phyloP scores from a whole-genome alignment of 1,140 invertebrate species.

The Latrodectus geometricus region DNA sequence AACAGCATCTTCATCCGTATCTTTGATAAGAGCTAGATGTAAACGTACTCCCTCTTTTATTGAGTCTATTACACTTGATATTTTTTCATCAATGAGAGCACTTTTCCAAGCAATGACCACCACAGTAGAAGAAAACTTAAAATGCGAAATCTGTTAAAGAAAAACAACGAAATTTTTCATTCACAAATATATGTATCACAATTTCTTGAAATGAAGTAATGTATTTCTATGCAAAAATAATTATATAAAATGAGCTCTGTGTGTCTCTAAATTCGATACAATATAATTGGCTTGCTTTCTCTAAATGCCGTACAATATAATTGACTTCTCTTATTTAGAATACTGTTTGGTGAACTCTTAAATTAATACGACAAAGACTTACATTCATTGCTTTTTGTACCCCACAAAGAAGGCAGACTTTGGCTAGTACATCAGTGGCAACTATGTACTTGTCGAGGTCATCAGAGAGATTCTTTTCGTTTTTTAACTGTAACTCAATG shows the following conservation, averaged over 20 bases:
- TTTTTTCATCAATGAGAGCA: not conserved
- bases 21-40: slow-evolving; percentile 29
- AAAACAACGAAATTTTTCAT: not conserved
- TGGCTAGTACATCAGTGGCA: not conserved
- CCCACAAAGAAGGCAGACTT: slow-evolving; percentile 21
- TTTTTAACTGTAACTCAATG: not conserved
- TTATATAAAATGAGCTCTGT: too few species aligned
- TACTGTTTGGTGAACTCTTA: not conserved
- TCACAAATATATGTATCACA: too few species aligned
- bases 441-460: not conserved
- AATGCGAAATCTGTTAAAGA: not conserved
- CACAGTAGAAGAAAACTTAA: not conserved
- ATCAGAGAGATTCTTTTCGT: not conserved
- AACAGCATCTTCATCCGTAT: slow-evolving; percentile 3
- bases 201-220: too few species aligned
- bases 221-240: too few species aligned
- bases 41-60: not conserved
- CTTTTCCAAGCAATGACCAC: slow-evolving; percentile 27
- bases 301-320: too few species aligned
- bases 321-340: too few species aligned
- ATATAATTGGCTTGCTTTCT: too few species aligned
- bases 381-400: slow-evolving; percentile 37
- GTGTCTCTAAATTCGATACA: too few species aligned
- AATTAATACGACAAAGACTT: not conserved
- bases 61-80: not conserved